Conservation (phyloP, 2,113 vertebrate genomes). For the Cryptotis parvus region DNA sequence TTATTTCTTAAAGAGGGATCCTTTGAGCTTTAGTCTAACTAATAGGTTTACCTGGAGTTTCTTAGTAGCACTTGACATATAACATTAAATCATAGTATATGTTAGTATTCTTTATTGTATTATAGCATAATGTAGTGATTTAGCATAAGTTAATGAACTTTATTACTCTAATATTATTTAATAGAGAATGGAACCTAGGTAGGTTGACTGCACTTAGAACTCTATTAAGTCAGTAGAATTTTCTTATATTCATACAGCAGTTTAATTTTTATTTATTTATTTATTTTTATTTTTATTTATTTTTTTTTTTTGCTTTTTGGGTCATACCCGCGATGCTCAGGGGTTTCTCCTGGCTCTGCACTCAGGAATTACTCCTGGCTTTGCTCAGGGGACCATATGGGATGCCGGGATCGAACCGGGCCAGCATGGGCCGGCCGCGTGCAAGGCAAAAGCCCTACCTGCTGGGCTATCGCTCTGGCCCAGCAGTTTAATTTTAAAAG, state of each 20-base stretch:
- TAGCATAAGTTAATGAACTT: constrained; percentile 52
- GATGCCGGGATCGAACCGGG: too few species aligned
- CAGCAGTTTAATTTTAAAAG: constrained; percentile 48
- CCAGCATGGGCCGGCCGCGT: too few species aligned
- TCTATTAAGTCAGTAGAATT: not conserved
- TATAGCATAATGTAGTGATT: constrained; percentile 4
- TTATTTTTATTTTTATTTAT: constrained; percentile 35
- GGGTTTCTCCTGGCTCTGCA: too few species aligned
- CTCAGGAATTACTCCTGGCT: too few species aligned
- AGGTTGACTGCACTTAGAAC: constrained; percentile 10
- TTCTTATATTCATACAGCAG: constrained; percentile 17
- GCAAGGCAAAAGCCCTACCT: too few species aligned
- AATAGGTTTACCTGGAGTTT: constrained; percentile 27
- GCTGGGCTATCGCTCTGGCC: too few species aligned
- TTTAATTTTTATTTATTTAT: constrained; percentile 52
- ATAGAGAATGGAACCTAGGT: constrained; percentile 7
- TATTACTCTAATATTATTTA: constrained; percentile 48
- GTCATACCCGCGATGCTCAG: too few species aligned
- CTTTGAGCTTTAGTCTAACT: not conserved
- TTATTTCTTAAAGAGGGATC: not conserved
- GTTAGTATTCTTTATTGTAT: constrained; percentile 32
- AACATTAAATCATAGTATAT: constrained; percentile 15
- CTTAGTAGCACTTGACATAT: not conserved
- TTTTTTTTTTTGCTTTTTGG: too few species aligned
- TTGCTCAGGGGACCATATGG: too few species aligned